Evolutionary conservation across 2,797 vertebrate species (phyloP).

Genomic region (Otolemur crassicaudatus): DNA sequence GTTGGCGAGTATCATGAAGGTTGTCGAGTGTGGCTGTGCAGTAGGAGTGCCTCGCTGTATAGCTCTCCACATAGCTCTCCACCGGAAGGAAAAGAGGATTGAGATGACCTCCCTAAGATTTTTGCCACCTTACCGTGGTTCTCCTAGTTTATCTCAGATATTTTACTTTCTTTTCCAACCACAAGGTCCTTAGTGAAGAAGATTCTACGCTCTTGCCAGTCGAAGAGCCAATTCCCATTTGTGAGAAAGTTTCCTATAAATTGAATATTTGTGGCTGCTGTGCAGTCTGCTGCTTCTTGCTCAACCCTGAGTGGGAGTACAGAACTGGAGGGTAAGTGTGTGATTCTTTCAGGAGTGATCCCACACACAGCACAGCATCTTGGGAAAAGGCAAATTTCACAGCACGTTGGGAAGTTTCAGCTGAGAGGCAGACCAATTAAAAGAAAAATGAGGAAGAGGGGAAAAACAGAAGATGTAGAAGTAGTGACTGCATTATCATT

Average conservation of each 20-base stretch:
- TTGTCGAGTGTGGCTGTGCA: too few relatives aligned
- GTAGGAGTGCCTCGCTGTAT: too few relatives aligned
- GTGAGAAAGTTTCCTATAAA: constrained; percentile 21
- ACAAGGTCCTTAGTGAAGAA: not conserved
- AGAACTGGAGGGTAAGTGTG: not conserved
- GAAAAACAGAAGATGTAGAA: constrained; percentile 70
- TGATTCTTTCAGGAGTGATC: not conserved
- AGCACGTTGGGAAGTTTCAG: constrained; percentile 30
- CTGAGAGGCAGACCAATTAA: constrained; percentile 62
- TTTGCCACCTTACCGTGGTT: not conserved
- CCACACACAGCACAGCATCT: not conserved
- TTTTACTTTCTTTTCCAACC: not conserved
- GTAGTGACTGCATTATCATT: constrained; percentile 59
- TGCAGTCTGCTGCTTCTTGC: not conserved
- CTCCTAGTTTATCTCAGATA: not conserved
- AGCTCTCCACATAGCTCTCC: not conserved
- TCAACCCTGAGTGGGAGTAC: constrained; percentile 17
- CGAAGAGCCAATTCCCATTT: not conserved
- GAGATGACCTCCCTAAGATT: not conserved
- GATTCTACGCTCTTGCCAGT: not conserved
- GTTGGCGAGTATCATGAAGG: accelerated
- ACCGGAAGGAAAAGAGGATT: not conserved
- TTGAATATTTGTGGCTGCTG: not conserved
- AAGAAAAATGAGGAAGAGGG: constrained; percentile 53
- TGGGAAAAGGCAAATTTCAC: constrained; percentile 38